Evolutionary conservation across 2,888 invertebrate genomes (phyloP), one percentile per base, ranked within the genome.

Genomic region (Phania funesta): DNA sequence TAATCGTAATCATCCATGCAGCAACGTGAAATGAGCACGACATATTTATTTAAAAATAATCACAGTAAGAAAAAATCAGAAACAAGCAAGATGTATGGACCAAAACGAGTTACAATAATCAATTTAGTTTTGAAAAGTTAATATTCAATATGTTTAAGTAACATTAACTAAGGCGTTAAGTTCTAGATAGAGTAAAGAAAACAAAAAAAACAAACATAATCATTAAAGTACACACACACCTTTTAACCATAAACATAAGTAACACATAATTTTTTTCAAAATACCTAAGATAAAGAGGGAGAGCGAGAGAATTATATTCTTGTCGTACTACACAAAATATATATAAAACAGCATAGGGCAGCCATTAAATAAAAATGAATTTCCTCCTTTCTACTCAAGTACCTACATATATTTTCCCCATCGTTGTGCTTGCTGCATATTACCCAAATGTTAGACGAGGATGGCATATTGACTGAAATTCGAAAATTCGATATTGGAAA

Each of bases 61-160:
- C 7, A n/a, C n/a, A n/a, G n/a, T n/a, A n/a, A n/a, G n/a, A 0
- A 32, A 26, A 24, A 60, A 8, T 11, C 9, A 5, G 24, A 16
- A 20, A 46, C 29, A 46, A 52, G 6, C 18, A 35, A 60, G 1
- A 7, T 11, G 18, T 26, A 24, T 54, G 22, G 7, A 41, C 26
- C 7, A 16, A 68, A 58, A 5, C 7, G 2, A 38, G 62, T 74
- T 54, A 64, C 32, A 46, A 78, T 78, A 78, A 82, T 82, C 78
- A 78, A 78, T 78, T 82, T 75, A 32, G 24, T 75, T 78, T 78
- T 78, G 74, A 82, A 78, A 82, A 82, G 82, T 82, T 82, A 82
- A 82, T 82, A 78, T 82, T 70, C 78, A 70, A 82, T 82, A 73
- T 68, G 73, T 68, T 81, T 68, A n/a, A 67, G 38, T 44, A 50